Conservation (phyloP, 2,888 invertebrate species). For the Ophioninae sp. region DNA sequence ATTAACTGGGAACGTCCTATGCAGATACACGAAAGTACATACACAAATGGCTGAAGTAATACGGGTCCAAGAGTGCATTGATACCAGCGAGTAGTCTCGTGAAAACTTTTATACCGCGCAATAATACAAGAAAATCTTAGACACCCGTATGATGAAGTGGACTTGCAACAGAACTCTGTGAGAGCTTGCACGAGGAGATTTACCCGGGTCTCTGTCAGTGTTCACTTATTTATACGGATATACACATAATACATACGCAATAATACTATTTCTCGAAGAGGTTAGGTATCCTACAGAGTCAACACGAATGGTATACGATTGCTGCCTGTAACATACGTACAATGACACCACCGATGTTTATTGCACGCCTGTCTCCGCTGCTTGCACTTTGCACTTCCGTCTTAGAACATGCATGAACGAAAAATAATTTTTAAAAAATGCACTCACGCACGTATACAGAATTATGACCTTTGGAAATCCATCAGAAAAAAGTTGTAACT, state of each 20-base stretch:
- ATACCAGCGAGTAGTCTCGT: conserved; percentile 33
- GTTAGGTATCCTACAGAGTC: conserved; percentile 34
- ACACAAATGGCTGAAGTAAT: conserved; percentile 35
- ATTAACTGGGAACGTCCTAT: conserved; percentile 16
- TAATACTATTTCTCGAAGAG: conserved; percentile 15
- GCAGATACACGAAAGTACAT: background rate
- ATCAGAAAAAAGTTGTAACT: no score
- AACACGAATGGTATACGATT: conserved; percentile 4
- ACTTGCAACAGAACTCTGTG: conserved; percentile 45
- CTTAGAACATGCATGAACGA: conserved; percentile 8
- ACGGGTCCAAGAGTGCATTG: conserved; percentile 30
- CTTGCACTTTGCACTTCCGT: conserved; percentile 46
- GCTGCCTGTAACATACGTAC: conserved; percentile 5
- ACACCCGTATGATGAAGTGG: conserved; percentile 58
- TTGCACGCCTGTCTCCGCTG: conserved; percentile 21
- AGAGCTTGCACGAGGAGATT: conserved; percentile 51
- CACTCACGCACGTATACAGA: conserved; percentile 14
- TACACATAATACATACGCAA: conserved; percentile 20
- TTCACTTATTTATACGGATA: conserved; percentile 34
- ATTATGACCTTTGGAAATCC: background rate
- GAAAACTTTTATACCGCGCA: conserved; percentile 50
- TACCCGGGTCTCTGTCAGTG: conserved; percentile 55
- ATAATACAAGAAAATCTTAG: conserved; percentile 57
- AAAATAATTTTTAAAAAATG: conserved; percentile 38
- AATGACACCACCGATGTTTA: conserved; percentile 49